Percentiles rank a stretch among this genome's conserved stretches.
phyloP scores from a whole-genome alignment of 2,888 invertebrate genomes.

The Mystacides longicornis region DNA sequence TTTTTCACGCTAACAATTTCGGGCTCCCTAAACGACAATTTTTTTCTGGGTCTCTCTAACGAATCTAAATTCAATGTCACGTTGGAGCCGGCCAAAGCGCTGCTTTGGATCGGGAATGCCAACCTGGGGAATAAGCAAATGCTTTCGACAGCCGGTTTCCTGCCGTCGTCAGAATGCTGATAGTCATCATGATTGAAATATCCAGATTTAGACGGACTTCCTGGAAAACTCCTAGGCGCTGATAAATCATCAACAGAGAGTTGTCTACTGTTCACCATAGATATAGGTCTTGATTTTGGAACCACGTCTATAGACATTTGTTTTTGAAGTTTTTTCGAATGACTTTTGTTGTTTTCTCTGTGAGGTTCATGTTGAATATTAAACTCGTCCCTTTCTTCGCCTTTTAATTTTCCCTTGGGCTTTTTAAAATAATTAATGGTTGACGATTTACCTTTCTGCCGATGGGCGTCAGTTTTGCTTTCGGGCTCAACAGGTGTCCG shows the following conservation, averaged over 20 bases:
- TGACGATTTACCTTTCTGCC: constrained; percentile 30
- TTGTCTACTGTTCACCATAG: constrained; percentile 35
- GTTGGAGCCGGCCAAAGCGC: constrained; percentile 29
- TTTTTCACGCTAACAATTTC: constrained; percentile 50
- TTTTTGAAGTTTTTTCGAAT: constrained; percentile 13
- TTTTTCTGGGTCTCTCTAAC: constrained; percentile 66
- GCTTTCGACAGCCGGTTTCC: constrained; percentile 30
- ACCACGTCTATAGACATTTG: constrained; percentile 19
- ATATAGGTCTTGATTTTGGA: constrained; percentile 34
- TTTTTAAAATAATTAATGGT: constrained; percentile 45
- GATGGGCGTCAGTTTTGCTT: constrained; percentile 28
- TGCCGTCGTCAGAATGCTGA: constrained; percentile 30
- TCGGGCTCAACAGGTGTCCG: constrained; percentile 38
- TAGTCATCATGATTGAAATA: constrained; percentile 26
- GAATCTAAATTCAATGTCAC: constrained; percentile 37
- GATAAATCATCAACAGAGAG: constrained; percentile 12
- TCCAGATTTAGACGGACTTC: constrained; percentile 17
- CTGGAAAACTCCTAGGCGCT: constrained; percentile 20
- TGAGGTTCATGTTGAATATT: constrained; percentile 32
- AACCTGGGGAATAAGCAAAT: constrained; percentile 41
- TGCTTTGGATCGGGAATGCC: constrained; percentile 36
- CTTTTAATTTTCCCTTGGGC: constrained; percentile 37
- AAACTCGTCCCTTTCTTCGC: constrained; percentile 38
- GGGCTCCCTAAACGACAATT: constrained; percentile 80
- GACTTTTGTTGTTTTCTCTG: constrained; percentile 29